Percentiles rank a stretch among this genome's conserved stretches.
Conservation (phyloP, 2,888 invertebrate species). For the Microchrysa polita region DNA sequence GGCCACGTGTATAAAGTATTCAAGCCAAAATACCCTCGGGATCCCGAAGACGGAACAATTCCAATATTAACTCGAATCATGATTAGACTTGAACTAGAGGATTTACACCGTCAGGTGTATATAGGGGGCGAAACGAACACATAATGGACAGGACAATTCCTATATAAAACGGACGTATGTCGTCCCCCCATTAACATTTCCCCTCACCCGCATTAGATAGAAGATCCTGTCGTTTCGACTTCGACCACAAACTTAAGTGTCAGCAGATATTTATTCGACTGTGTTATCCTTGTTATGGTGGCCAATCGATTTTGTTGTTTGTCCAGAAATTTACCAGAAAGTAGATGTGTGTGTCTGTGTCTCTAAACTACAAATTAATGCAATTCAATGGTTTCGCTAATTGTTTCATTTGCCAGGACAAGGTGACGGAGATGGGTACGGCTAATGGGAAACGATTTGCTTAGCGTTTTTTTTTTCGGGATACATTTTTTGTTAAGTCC, state of each 20-base stretch:
- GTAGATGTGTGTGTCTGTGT: not conserved
- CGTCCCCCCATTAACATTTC: too few species aligned
- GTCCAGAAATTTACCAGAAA: not conserved
- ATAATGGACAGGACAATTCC: too few species aligned
- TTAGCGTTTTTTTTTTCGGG: too few species aligned
- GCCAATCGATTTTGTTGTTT: not conserved
- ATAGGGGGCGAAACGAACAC: not conserved
- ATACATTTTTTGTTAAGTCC: too few species aligned
- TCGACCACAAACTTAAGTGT: not conserved
- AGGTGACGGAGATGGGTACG: too few species aligned
- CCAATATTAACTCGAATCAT: not conserved
- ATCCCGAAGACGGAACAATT: not conserved
- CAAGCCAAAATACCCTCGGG: not conserved
- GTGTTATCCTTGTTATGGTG: not conserved
- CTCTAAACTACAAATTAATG: conserved; percentile 1
- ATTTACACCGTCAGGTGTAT: not conserved
- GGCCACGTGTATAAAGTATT: conserved; percentile 1
- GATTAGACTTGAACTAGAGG: not conserved
- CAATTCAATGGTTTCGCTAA: not conserved
- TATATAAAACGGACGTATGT: too few species aligned
- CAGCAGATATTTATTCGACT: conserved; percentile 6
- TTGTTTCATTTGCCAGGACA: not conserved
- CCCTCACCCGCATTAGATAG: too few species aligned
- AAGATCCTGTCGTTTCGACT: not conserved
- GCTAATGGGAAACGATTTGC: too few species aligned